Conservation (phyloP, 37 sponge, comb jelly and placozoan genomes). For the Geodia barretti region DNA sequence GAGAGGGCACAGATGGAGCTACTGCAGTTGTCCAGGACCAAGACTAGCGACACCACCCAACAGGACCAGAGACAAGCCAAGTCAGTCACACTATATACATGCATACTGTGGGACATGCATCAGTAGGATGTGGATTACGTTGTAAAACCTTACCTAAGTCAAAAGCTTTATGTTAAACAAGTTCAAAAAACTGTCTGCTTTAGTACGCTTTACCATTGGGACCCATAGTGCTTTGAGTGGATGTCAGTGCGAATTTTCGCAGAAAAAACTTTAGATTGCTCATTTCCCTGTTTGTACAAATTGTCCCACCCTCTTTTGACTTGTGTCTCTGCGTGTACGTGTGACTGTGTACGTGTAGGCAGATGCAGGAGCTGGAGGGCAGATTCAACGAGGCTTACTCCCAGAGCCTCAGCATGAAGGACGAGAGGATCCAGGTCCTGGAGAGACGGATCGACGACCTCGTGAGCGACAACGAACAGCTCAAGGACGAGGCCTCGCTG, state of each 20-base stretch:
- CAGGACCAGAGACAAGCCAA: constrained; percentile 8
- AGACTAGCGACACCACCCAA: background rate
- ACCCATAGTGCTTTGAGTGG: too few species aligned
- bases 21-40: constrained; percentile 12
- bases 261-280: too few species aligned
- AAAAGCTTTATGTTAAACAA: too few species aligned
- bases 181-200: too few species aligned
- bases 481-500: constrained; percentile 38
- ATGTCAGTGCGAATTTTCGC: too few species aligned
- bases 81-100: constrained; percentile 8
- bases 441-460: constrained; percentile 72
- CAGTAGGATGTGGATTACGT: too few species aligned
- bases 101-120: too few species aligned
- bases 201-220: too few species aligned
- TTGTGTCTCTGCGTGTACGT: background rate
- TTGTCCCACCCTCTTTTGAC: background rate
- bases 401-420: constrained; percentile 78
- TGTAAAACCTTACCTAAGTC: too few species aligned
- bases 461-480: constrained; percentile 27
- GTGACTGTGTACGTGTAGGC: constrained; percentile 22
- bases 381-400: constrained; percentile 66
- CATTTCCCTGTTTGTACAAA: background rate
- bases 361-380: constrained; percentile 58
- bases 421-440: constrained; percentile 76
- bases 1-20: constrained; percentile 12